Evolutionary conservation across 2,113 vertebrate genomes (phyloP).

Genomic region (Callorhinus ursinus): DNA sequence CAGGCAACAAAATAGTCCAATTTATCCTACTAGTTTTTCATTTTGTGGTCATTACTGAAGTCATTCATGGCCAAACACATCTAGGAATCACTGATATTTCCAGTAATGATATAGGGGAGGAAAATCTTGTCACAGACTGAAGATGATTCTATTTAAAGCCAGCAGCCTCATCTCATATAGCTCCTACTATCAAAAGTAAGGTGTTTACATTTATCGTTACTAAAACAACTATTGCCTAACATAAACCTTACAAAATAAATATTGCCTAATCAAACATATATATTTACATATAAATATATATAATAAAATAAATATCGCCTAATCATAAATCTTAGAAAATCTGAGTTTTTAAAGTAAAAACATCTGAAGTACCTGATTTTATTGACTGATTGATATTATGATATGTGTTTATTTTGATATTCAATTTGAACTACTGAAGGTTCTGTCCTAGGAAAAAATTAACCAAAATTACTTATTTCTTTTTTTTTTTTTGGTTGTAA

Average conservation of each 20-base stretch:
- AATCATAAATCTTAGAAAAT: not conserved
- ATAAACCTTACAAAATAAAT: not conserved
- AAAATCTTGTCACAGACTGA: not conserved
- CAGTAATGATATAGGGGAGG: not conserved
- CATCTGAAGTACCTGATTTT: not conserved
- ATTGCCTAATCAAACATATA: not conserved
- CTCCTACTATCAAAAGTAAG: not conserved
- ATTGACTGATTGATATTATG: not conserved
- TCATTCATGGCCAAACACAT: not conserved
- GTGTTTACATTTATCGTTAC: not conserved
- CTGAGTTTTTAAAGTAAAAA: not conserved
- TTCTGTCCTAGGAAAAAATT: not conserved
- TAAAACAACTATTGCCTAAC: not conserved
- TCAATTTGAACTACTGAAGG: not conserved
- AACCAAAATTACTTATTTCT: not conserved
- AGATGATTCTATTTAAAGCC: not conserved
- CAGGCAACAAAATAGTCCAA: not conserved
- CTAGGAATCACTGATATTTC: not conserved
- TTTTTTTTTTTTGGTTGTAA: too few relatives aligned
- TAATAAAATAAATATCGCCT: not conserved
- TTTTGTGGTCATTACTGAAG: not conserved
- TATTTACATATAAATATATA: not conserved
- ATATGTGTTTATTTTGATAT: not conserved
- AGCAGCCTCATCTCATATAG: not conserved
- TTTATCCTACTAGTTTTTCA: not conserved